Percentiles rank a stretch among this genome's conserved stretches.
phyloP scores from a whole-genome alignment of 2,113 vertebrate genomes.

The Lophochroa leadbeateri region DNA sequence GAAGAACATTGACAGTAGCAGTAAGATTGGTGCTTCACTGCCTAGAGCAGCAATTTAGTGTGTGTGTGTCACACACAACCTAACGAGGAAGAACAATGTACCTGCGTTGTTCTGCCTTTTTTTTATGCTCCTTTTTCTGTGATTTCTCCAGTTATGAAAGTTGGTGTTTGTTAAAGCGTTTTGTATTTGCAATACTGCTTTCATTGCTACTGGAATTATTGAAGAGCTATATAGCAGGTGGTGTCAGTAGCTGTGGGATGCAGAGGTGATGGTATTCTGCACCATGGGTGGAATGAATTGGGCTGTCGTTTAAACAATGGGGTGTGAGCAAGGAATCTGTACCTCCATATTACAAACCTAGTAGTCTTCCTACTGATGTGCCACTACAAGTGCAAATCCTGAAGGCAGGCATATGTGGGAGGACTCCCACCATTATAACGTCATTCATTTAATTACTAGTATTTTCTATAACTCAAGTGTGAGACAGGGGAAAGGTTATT shows the following conservation, averaged over 20 bases:
- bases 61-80: background rate
- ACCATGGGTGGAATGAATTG: background rate
- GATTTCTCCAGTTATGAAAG: background rate
- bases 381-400: background rate
- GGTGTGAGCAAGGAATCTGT: background rate
- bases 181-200: background rate
- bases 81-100: background rate
- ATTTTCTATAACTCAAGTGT: accelerated
- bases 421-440: accelerated
- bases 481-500: background rate
- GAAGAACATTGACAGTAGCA: background rate
- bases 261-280: background rate
- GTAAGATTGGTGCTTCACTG: background rate
- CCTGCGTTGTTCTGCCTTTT: background rate
- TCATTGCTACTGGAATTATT: background rate
- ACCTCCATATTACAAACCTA: background rate
- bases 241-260: background rate
- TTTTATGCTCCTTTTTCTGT: background rate
- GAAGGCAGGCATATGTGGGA: background rate
- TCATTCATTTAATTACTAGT: background rate
- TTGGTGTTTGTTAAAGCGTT: background rate
- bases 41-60: background rate
- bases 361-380: background rate
- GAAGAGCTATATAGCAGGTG: background rate
- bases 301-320: background rate